Evolutionary conservation across 2,888 invertebrate genomes (phyloP).

Genomic region (Drosophila paracracens): DNA sequence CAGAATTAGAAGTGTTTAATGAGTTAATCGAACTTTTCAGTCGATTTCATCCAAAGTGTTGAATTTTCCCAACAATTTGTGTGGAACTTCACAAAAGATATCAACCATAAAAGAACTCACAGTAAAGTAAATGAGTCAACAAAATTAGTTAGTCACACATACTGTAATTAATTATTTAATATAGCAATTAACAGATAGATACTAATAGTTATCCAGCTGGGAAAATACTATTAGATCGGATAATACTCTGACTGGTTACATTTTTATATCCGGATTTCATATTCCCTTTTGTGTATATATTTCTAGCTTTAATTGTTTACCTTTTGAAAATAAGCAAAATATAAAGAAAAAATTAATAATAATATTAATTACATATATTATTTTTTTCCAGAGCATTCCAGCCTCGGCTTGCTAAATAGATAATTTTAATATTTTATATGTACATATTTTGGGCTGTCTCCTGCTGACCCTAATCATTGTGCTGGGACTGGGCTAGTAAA

Average conservation of each 20-base stretch:
- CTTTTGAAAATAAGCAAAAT: background rate
- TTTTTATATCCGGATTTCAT: background rate
- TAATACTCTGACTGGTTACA: background rate
- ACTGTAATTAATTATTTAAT: background rate
- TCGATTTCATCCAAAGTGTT: background rate
- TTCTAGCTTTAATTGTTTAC: no score
- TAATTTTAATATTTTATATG: conserved; percentile 1
- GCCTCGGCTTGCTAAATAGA: conserved; percentile 6
- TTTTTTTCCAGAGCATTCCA: conserved; percentile 39
- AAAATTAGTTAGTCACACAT: background rate
- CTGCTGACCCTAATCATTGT: conserved; percentile 76
- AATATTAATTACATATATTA: background rate
- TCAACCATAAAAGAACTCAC: background rate
- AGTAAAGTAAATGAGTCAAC: background rate
- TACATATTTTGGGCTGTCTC: conserved; percentile 37
- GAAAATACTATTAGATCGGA: background rate
- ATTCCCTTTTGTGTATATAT: background rate
- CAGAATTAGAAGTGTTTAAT: background rate
- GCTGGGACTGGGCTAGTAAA: conserved; percentile 65
- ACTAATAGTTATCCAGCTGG: background rate
- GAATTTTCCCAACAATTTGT: background rate
- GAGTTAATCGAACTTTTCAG: background rate
- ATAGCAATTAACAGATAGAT: background rate
- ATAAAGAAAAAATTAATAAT: background rate
- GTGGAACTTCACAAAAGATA: background rate